Conservation (phyloP, 2,888 invertebrate species). For the Xylophagus ater region DNA sequence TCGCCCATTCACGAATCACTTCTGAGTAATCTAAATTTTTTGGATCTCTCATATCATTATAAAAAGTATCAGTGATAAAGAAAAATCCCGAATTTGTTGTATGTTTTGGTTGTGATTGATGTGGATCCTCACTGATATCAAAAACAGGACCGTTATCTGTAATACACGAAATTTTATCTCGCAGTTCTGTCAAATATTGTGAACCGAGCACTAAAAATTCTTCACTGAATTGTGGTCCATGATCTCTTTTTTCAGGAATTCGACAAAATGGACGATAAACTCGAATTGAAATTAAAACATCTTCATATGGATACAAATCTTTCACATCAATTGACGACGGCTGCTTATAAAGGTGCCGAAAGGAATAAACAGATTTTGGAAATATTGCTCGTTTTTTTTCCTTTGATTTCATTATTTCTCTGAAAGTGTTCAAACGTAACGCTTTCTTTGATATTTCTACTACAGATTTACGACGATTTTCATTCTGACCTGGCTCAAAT, state of each 20-base stretch:
- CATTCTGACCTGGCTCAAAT: conserved; percentile 20
- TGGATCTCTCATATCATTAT: conserved; percentile 55
- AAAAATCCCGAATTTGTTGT: conserved; percentile 50
- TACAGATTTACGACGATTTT: conserved; percentile 10
- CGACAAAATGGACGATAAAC: conserved; percentile 42
- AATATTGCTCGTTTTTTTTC: background rate
- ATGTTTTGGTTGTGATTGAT: conserved; percentile 23
- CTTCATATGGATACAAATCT: conserved; percentile 29
- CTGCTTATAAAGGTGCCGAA: conserved; percentile 19
- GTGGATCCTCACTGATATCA: conserved; percentile 48
- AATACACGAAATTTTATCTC: conserved; percentile 63
- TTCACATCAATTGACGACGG: conserved; percentile 12
- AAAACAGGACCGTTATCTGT: conserved; percentile 52
- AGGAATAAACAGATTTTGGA: conserved; percentile 8
- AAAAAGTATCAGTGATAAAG: conserved; percentile 68
- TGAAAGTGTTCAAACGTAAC: conserved; percentile 10
- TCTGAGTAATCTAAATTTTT: conserved; percentile 54
- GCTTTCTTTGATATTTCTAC: conserved; percentile 14
- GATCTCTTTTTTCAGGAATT: conserved; percentile 22
- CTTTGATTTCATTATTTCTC: conserved; percentile 5
- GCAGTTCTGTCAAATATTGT: conserved; percentile 56
- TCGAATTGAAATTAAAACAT: conserved; percentile 40
- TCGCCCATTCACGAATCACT: conserved; percentile 52
- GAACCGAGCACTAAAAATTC: conserved; percentile 54
- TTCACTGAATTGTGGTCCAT: conserved; percentile 41